These are phyloP conservation scores for Peromyscus eremicus DNA, from an alignment of 2,797 vertebrate species.

Conservation along the genomic window DNA sequence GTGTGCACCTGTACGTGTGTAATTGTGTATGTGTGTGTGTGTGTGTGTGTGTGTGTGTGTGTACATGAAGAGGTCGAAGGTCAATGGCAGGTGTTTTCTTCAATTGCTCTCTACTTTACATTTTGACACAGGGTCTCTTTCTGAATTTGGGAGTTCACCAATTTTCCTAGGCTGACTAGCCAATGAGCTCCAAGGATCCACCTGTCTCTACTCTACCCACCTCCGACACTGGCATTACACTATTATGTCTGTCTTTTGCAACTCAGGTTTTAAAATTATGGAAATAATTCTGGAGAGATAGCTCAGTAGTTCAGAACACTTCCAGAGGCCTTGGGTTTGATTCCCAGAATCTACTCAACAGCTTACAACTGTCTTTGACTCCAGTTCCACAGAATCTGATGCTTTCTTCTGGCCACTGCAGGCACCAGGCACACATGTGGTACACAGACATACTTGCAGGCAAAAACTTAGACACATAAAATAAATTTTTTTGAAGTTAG, in stretches of 20 bases:
- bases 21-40: background rate
- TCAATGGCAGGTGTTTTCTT: background rate
- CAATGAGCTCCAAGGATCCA: background rate
- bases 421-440: too few species aligned
- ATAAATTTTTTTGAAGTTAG: background rate
- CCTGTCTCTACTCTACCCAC: background rate
- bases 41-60: background rate
- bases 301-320: background rate
- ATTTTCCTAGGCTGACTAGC: background rate
- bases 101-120: background rate
- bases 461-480: background rate
- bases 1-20: background rate
- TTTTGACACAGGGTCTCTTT: background rate
- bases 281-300: background rate
- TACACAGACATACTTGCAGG: background rate
- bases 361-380: background rate
- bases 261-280: background rate
- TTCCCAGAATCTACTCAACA: background rate
- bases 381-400: background rate
- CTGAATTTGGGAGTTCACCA: background rate
- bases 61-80: background rate
- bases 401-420: background rate
- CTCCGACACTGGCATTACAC: background rate
- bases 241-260: background rate
- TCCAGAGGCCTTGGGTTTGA: background rate